Evolutionary conservation across 2,113 vertebrate species (phyloP).

Genomic region (Myotis davidii): DNA sequence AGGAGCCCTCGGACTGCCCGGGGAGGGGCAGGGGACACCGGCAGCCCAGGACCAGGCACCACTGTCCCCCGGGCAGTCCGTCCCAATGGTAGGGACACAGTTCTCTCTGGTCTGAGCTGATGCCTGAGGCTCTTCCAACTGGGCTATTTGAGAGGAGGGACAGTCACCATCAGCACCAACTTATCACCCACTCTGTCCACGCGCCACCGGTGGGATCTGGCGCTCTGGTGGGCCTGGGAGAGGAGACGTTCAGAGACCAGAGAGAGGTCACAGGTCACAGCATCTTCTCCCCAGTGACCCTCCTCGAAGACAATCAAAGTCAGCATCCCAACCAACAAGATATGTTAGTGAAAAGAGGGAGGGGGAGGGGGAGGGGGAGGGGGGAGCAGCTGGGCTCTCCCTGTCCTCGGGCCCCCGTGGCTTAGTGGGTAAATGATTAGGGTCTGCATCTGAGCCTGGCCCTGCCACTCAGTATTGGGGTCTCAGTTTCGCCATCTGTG

Average conservation of each 20-base stretch:
- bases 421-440: neutral
- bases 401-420: rapidly evolving
- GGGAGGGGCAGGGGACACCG: rapidly evolving
- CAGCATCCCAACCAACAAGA: no score
- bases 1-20: neutral
- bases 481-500: neutral
- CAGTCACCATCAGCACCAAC: neutral
- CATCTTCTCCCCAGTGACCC: neutral
- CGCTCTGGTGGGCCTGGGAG: no score
- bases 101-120: neutral
- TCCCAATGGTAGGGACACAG: neutral
- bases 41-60: neutral
- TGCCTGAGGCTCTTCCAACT: neutral
- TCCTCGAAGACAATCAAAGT: neutral
- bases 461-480: neutral
- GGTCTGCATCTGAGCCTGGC: neutral
- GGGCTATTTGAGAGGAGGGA: neutral
- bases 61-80: no score
- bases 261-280: neutral
- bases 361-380: rapidly evolving
- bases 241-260: neutral
- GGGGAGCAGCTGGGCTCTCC: rapidly evolving
- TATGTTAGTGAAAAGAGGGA: neutral
- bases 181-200: neutral
- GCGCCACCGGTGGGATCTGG: no score